These are phyloP conservation scores for Lissonota sp. DNA, from an alignment of 2,888 invertebrate species.

Conservation along the genomic window DNA sequence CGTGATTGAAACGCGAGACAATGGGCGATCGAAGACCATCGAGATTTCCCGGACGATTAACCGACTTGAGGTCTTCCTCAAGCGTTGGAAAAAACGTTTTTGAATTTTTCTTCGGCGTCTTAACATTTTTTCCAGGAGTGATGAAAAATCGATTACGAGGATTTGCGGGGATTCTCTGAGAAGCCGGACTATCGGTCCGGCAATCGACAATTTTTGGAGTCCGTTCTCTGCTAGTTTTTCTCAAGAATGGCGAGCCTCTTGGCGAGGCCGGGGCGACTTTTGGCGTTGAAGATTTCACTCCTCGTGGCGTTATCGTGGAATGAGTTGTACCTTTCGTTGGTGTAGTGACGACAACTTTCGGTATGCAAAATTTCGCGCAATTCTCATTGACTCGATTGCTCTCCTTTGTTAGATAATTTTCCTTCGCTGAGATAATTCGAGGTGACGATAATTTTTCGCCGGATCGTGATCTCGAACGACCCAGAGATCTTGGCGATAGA, in stretches of 20 bases:
- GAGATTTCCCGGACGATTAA: no score
- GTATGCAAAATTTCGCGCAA: background rate
- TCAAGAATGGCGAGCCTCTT: background rate
- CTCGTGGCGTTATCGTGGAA: background rate
- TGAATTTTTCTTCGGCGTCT: no score
- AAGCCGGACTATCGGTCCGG: background rate
- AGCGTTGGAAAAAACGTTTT: no score
- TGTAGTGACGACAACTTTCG: background rate
- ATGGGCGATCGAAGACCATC: no score
- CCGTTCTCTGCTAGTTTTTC: background rate
- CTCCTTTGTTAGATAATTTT: background rate
- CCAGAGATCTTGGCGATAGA: background rate
- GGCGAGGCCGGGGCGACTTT: background rate
- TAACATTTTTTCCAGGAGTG: no score
- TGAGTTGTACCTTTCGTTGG: background rate
- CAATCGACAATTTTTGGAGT: background rate
- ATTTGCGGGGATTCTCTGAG: slow-evolving; percentile 24
- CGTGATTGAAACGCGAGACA: slow-evolving; percentile 41
- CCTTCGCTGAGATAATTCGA: background rate
- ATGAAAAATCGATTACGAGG: no score
- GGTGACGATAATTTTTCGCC: slow-evolving; percentile 10
- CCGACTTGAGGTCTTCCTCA: no score
- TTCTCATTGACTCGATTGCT: background rate
- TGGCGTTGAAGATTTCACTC: background rate
- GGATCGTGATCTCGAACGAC: slow-evolving; percentile 25